A percentile compares a stretch with the other conserved stretches of the same genome.
phyloP scores from a whole-genome alignment of 2,888 invertebrate genomes.

The Gryllus longicercus region DNA sequence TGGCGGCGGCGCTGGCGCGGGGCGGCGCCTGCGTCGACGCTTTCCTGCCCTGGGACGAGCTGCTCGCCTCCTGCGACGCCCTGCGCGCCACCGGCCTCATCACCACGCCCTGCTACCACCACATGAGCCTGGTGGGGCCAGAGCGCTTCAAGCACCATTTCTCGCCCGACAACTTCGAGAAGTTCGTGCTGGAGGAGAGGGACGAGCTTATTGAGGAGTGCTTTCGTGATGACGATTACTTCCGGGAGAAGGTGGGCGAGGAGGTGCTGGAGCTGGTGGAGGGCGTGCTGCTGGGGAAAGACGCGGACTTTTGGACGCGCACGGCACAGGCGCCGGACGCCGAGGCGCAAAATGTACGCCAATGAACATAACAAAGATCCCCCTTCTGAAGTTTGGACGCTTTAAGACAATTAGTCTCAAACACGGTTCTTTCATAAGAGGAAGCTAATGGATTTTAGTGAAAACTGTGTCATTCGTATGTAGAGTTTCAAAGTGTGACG shows the following conservation, averaged over 20 bases:
- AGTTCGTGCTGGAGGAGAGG: neutral
- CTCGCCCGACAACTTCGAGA: neutral
- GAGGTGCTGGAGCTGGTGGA: neutral
- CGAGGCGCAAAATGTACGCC: no score
- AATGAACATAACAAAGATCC: no score
- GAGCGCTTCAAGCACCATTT: neutral
- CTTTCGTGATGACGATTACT: neutral
- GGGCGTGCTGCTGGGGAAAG: neutral
- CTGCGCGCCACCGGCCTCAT: neutral
- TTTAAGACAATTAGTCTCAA: no score
- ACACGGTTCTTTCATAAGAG: no score
- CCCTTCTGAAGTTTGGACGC: no score
- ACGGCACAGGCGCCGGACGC: neutral
- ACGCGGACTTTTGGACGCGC: neutral
- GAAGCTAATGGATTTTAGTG: no score
- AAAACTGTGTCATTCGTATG: no score
- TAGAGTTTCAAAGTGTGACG: no score
- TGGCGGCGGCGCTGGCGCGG: neutral
- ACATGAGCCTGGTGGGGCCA: neutral
- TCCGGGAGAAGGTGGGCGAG: neutral
- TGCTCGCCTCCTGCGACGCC: neutral
- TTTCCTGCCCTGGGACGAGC: conserved; percentile 19
- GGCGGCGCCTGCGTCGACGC: neutral
- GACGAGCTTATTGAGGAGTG: neutral
- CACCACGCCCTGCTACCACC: neutral